Conservation (phyloP, 2,113 vertebrate species). For the Acanthochromis polyacanthus region DNA sequence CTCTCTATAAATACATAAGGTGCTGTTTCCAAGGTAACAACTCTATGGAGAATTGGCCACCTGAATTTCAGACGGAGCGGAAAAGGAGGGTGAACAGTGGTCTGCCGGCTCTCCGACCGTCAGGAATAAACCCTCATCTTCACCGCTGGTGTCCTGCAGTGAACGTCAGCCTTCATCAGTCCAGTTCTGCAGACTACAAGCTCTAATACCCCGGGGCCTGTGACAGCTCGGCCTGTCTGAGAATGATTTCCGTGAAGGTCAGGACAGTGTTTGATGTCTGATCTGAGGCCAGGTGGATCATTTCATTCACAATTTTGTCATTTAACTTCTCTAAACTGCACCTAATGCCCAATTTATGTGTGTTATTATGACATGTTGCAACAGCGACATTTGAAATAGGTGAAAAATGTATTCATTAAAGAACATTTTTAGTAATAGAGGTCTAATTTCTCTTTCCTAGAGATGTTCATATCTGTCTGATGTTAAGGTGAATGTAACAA, state of each 20-base stretch:
- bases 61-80: conserved; percentile 74
- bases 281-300: background rate
- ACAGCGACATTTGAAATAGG: background rate
- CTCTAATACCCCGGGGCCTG: background rate
- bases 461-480: background rate
- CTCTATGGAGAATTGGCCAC: conserved; percentile 81
- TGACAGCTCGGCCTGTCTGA: background rate
- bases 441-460: background rate
- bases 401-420: background rate
- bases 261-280: background rate
- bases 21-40: conserved; percentile 88
- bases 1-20: conserved; percentile 85
- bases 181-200: background rate
- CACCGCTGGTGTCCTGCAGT: background rate
- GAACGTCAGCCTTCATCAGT: conserved; percentile 5
- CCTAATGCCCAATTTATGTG: background rate
- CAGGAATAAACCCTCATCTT: conserved; percentile 34
- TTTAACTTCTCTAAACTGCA: background rate
- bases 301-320: background rate
- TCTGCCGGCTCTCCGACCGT: conserved; percentile 22
- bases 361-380: background rate
- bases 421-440: background rate
- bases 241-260: conserved; percentile 2
- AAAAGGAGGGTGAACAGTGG: conserved; percentile 45
- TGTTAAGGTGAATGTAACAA: background rate